phyloP scores from a whole-genome alignment of 2,797 vertebrate genomes.

The Morelia viridis region DNA sequence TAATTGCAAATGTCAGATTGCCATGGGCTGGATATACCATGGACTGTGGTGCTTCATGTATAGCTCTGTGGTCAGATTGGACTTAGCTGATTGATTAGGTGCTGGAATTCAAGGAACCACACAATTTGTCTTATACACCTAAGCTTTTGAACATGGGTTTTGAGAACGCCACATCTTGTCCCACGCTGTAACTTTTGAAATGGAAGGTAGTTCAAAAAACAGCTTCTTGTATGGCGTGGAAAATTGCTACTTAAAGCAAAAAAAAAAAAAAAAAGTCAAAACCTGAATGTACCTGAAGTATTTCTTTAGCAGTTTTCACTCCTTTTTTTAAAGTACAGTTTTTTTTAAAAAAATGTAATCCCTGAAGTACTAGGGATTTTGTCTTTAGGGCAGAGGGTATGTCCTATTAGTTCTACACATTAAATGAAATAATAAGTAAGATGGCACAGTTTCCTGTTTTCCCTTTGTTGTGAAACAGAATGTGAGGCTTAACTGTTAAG shows the following conservation, averaged over 20 bases:
- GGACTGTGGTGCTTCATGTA: not conserved
- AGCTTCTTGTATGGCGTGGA: not conserved
- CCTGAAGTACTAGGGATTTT: not conserved
- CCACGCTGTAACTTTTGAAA: not conserved
- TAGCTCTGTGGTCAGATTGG: not conserved
- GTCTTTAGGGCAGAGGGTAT: not conserved
- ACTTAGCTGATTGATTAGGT: not conserved
- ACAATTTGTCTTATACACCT: not conserved
- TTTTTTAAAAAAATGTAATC: not conserved
- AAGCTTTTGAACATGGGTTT: not conserved
- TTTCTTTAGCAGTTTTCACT: not conserved
- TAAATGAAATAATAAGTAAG: not conserved
- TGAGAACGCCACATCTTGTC: not conserved
- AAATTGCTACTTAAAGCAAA: not conserved
- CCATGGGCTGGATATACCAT: not conserved
- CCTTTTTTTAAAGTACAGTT: not conserved
- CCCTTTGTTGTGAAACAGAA: not conserved
- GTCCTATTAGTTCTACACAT: not conserved
- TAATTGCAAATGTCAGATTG: conserved; percentile 18
- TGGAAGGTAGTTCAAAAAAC: not conserved
- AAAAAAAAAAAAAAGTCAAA: not conserved
- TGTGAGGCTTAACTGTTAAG: not conserved
- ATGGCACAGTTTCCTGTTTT: not conserved
- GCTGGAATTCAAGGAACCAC: not conserved
- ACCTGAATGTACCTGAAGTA: not conserved